Percentiles rank a stretch among this genome's conserved stretches.
These are phyloP conservation scores for Xenus cinereus DNA, from an alignment of 2,113 vertebrate species.

Conservation along the genomic window DNA sequence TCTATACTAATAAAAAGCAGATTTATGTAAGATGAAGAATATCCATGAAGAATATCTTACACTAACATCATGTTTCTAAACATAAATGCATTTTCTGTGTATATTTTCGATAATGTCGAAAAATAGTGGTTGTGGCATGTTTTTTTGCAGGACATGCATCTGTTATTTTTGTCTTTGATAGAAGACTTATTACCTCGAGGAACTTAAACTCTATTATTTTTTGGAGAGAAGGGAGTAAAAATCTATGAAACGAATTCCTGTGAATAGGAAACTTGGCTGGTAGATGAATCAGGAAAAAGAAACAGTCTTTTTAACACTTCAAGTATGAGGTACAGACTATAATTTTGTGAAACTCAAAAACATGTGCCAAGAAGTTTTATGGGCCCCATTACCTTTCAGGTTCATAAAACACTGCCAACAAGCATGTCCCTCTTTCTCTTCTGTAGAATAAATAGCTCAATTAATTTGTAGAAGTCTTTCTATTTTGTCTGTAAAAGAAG, in stretches of 20 bases:
- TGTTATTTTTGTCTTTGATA: neutral
- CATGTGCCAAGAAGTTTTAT: slow-evolving; percentile 29
- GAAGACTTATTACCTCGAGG: neutral
- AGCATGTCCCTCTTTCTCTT: neutral
- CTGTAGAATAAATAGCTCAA: slow-evolving; percentile 14
- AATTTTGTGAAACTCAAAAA: slow-evolving; percentile 13
- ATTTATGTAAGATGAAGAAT: neutral
- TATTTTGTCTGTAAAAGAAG: neutral
- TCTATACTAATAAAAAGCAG: neutral
- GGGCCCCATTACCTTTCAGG: slow-evolving; percentile 3
- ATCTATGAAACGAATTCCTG: neutral
- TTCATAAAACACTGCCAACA: slow-evolving; percentile 11
- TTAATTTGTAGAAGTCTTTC: slow-evolving; percentile 19
- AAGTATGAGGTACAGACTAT: neutral
- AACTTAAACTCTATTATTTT: neutral
- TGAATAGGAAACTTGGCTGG: neutral
- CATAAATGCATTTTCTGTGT: neutral
- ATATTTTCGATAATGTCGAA: neutral
- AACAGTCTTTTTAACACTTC: neutral
- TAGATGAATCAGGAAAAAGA: neutral
- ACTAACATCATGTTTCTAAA: neutral
- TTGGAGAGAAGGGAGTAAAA: neutral
- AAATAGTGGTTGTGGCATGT: neutral
- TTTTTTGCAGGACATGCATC: neutral
- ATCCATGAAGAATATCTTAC: neutral